Evolutionary conservation across 2,113 vertebrate genomes (phyloP).

Genomic region (Siniperca chuatsi): DNA sequence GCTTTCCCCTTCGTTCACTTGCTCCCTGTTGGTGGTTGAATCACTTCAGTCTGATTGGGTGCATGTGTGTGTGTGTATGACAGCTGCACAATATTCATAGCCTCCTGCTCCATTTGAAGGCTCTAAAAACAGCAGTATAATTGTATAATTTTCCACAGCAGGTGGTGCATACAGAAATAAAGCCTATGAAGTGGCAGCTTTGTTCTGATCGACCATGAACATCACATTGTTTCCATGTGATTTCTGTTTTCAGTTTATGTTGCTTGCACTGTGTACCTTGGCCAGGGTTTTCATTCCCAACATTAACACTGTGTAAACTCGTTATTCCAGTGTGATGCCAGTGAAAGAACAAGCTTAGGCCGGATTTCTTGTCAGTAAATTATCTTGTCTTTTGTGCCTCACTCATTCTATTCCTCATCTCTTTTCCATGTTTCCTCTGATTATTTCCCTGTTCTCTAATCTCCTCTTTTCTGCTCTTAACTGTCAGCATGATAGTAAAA

Average conservation of each 20-base stretch:
- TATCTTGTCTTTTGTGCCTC: neutral
- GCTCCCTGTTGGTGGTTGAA: neutral
- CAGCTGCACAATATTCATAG: constrained; percentile 60
- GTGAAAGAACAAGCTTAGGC: neutral
- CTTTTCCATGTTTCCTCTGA: neutral
- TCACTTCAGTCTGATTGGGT: neutral
- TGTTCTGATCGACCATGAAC: neutral
- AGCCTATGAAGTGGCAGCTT: constrained; percentile 10
- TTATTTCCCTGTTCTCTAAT: neutral
- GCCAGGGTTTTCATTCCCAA: neutral
- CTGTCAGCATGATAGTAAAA: neutral
- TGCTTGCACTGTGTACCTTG: neutral
- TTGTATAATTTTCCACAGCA: constrained; percentile 67
- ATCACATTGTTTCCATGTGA: constrained; percentile 52
- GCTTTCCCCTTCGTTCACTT: neutral
- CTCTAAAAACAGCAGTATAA: constrained; percentile 57
- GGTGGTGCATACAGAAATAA: constrained; percentile 66
- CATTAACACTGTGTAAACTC: neutral
- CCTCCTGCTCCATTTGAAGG: constrained; percentile 33
- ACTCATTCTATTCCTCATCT: neutral
- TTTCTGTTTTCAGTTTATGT: constrained; percentile 4
- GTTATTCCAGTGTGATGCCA: neutral
- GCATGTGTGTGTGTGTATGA: constrained; percentile 11
- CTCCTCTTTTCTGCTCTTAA: neutral
- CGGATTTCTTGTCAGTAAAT: neutral